phyloP scores from a whole-genome alignment of 2,888 invertebrate species.

The Cerceris rybyensis region DNA sequence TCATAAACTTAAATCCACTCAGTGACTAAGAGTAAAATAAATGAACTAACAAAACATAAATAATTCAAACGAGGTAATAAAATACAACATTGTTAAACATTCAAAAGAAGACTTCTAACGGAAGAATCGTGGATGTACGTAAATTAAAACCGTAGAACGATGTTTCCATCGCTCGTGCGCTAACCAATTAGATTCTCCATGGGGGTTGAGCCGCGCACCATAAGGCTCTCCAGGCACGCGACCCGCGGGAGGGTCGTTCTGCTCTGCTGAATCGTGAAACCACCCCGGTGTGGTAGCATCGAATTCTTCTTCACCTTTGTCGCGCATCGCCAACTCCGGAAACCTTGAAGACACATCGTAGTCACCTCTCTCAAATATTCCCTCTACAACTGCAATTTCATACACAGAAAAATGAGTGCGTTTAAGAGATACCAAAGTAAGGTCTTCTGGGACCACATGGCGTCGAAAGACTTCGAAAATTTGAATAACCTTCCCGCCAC shows the following conservation, averaged over 20 bases:
- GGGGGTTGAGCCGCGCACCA: constrained; percentile 69
- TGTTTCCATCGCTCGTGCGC: constrained; percentile 8
- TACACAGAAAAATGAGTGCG: constrained; percentile 70
- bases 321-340: neutral
- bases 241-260: constrained; percentile 65
- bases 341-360: neutral
- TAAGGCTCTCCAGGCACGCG: constrained; percentile 71
- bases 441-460: constrained; percentile 79
- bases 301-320: constrained; percentile 17
- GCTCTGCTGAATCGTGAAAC: constrained; percentile 73
- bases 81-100: no score
- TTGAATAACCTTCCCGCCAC: constrained; percentile 21
- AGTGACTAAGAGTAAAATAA: no score
- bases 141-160: no score
- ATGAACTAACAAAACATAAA: no score
- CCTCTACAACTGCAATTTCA: neutral
- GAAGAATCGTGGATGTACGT: no score
- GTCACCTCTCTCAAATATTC: no score
- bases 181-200: constrained; percentile 43
- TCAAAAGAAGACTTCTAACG: no score
- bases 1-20: no score
- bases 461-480: constrained; percentile 66
- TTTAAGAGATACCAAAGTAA: constrained; percentile 78
- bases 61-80: no score
- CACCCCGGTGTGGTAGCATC: constrained; percentile 46